Evolutionary conservation across 2,113 vertebrate species (phyloP).

Genomic region (Oncorhynchus kisutch): DNA sequence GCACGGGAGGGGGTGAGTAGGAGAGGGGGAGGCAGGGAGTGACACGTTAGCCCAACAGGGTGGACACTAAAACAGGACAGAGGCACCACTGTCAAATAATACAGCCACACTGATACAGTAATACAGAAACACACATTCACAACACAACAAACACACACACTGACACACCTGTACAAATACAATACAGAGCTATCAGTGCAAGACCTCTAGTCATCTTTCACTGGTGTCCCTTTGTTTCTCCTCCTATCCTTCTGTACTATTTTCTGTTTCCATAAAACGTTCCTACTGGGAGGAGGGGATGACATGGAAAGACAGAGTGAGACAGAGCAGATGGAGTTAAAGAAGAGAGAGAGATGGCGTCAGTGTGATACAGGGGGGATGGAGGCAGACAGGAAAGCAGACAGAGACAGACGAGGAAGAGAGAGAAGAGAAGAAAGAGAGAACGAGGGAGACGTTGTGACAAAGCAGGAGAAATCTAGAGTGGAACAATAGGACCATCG

Average conservation of each 20-base stretch:
- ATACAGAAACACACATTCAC: no score
- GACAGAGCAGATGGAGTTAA: constrained; percentile 3
- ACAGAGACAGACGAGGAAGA: constrained; percentile 2
- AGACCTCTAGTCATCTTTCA: background rate
- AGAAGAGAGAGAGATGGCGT: constrained; percentile 11
- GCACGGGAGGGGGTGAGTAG: background rate
- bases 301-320: background rate
- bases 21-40: background rate
- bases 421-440: background rate
- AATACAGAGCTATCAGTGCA: background rate
- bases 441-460: constrained; percentile 23
- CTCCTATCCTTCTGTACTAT: background rate
- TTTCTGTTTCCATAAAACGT: constrained; percentile 20
- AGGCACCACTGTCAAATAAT: background rate
- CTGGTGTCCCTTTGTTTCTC: no score
- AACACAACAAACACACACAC: no score
- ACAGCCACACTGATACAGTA: no score
- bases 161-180: constrained; percentile 18
- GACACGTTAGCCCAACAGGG: background rate
- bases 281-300: background rate
- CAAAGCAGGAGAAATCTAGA: constrained; percentile 19
- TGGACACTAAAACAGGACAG: background rate
- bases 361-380: constrained; percentile 19
- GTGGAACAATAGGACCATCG: constrained; percentile 22
- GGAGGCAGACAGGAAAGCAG: constrained; percentile 4